phyloP scores from a whole-genome alignment of 2,797 vertebrate species.

The Chrysocyon brachyurus region DNA sequence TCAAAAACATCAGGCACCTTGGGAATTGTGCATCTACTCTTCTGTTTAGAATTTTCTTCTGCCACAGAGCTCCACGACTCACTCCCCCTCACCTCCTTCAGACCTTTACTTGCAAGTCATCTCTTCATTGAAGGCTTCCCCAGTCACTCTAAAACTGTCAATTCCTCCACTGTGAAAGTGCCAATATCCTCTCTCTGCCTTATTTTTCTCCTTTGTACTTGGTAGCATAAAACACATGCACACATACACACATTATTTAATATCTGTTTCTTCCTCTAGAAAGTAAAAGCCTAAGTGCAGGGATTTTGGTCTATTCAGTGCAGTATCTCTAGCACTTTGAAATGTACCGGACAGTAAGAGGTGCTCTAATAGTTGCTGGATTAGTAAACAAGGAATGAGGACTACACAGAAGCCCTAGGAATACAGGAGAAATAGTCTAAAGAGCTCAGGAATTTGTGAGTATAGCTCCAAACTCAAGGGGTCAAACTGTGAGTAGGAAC shows the following conservation, averaged over 20 bases:
- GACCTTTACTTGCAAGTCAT: background rate
- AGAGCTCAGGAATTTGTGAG: background rate
- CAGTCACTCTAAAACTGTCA: background rate
- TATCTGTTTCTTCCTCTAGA: background rate
- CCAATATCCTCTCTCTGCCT: background rate
- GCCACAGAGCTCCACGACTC: background rate
- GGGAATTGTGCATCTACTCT: background rate
- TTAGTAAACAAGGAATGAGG: background rate
- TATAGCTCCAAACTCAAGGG: background rate
- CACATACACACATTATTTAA: background rate
- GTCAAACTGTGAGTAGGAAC: background rate
- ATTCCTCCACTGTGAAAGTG: background rate
- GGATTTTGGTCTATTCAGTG: background rate
- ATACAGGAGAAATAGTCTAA: background rate
- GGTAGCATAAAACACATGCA: background rate
- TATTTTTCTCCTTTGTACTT: background rate
- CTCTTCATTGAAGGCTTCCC: background rate
- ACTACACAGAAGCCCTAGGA: background rate
- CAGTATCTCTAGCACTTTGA: background rate
- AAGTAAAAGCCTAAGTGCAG: background rate
- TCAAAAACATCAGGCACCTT: background rate
- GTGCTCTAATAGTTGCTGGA: background rate
- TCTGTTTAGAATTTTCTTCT: slow-evolving; percentile 20
- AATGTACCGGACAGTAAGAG: background rate
- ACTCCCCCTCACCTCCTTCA: background rate